A percentile compares a stretch with the other conserved stretches of the same genome.
Evolutionary conservation across 2,797 vertebrate genomes (phyloP).

Genomic region (Okamejei kenojei): DNA sequence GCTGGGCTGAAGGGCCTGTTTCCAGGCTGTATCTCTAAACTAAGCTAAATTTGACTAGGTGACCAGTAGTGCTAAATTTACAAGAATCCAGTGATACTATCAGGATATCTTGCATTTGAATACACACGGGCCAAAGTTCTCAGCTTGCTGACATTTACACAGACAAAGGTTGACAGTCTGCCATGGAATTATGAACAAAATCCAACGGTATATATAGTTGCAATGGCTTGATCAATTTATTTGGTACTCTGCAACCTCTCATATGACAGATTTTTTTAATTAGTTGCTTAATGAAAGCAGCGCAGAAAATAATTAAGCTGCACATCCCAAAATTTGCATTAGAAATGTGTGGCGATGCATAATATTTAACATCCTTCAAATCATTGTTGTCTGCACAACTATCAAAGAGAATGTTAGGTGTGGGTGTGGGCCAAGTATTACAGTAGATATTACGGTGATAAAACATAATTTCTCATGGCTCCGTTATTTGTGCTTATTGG

Average conservation of each 20-base stretch:
- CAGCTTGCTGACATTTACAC: no score
- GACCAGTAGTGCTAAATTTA: no score
- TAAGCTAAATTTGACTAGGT: no score
- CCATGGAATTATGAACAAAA: neutral
- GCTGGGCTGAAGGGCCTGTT: no score
- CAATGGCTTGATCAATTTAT: neutral
- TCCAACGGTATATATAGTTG: neutral
- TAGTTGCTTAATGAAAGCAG: neutral
- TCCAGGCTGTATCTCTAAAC: no score
- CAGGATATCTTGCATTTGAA: no score
- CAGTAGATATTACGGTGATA: neutral
- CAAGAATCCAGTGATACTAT: no score
- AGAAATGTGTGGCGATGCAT: neutral
- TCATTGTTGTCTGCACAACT: neutral
- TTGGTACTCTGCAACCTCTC: neutral
- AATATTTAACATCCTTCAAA: neutral
- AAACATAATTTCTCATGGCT: slow-evolving; percentile 5
- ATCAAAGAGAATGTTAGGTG: neutral
- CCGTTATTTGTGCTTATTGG: neutral
- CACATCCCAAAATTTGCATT: neutral
- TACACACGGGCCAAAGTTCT: no score
- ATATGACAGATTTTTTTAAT: neutral
- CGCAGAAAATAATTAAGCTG: neutral
- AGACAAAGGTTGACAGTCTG: no score
- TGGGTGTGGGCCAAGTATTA: neutral